Base-by-base conservation (phyloP, 1,140 invertebrate genomes). In the Samia ricini region DNA sequence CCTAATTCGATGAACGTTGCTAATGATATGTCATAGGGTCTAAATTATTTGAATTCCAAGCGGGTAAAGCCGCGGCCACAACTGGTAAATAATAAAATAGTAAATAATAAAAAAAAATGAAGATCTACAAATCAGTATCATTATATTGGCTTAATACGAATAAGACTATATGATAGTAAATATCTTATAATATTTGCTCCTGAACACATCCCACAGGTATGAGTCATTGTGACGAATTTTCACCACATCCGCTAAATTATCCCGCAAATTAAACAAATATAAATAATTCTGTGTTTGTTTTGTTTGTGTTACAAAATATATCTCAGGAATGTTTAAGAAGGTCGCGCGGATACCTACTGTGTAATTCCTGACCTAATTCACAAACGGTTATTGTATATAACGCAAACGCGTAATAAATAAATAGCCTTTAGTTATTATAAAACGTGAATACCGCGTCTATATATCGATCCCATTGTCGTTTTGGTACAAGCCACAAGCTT, bases 381-480 rank as follows among this genome's bases (percentile, higher is more conserved):
- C 33, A 42, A 42, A 42, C 4, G 12, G 33, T 15, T 42, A 42
- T 42, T 42, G 33, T 42, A 42, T 15, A 42, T 42, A 42, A 42
- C 33, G 33, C 33, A 42, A 42, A 42, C n/a, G n/a, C n/a, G n/a
- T n/a, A n/a, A n/a, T n/a, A n/a, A n/a, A n/a, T n/a, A n/a, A n/a
- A n/a, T n/a, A n/a, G n/a, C 50, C 24, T 21, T 57, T 33, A 57
- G 56, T 36, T 36, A 57, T 36, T 5, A 20, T 36, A 21, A 57
- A 42, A 33, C n/a, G 24, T 56, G 66, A 69, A 69, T 72, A 72
- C 61, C 65, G 60, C 66, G 65, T n/a, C n/a, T 71, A 77, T 73
- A 68, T 70, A 77, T 77, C 63, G 77, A 80, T 79, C 78, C 77
- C 74, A 79, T 78, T 79, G 79, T 78, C 71, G 71, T 79, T 55